A percentile compares a stretch with the other conserved stretches of the same genome.
Conservation (phyloP, 2,113 vertebrate genomes). For the Notechis scutatus region DNA sequence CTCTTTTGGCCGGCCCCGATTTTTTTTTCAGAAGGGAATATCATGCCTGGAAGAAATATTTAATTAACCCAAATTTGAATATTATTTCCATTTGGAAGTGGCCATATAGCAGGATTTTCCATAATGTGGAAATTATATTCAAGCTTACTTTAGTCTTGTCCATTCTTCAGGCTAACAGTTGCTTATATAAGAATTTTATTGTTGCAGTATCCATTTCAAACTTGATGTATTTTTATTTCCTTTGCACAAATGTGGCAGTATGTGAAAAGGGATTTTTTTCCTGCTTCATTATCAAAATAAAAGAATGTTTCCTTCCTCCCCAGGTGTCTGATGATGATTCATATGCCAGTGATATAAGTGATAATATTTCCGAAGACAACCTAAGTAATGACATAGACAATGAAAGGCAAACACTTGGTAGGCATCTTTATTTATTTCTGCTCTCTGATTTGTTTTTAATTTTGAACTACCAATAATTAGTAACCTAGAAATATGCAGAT, state of each 20-base stretch:
- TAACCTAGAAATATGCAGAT: neutral
- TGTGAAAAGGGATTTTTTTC: neutral
- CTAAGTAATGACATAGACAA: conserved; percentile 84
- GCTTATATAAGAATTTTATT: neutral
- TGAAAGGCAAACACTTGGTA: conserved; percentile 83
- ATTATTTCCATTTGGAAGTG: neutral
- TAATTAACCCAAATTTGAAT: neutral
- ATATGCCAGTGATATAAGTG: conserved; percentile 93
- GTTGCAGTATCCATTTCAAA: conserved; percentile 6
- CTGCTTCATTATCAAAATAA: neutral
- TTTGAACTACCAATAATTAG: conserved; percentile 8
- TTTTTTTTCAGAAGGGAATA: too few relatives aligned
- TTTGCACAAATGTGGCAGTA: neutral
- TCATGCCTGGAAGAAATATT: neutral
- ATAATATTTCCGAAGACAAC: conserved; percentile 93
- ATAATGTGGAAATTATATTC: neutral
- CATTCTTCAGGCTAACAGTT: neutral
- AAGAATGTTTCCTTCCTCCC: conserved; percentile 31
- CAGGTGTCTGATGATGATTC: conserved; percentile 95
- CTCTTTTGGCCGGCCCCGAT: too few relatives aligned
- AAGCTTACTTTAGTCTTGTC: neutral
- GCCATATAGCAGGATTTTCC: neutral
- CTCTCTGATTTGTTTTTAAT: conserved; percentile 15
- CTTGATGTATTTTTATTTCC: neutral
- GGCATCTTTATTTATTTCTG: conserved; percentile 22